These are phyloP conservation scores for Formicarius rufipectus DNA, from an alignment of 2,113 vertebrate genomes.

Conservation along the genomic window DNA sequence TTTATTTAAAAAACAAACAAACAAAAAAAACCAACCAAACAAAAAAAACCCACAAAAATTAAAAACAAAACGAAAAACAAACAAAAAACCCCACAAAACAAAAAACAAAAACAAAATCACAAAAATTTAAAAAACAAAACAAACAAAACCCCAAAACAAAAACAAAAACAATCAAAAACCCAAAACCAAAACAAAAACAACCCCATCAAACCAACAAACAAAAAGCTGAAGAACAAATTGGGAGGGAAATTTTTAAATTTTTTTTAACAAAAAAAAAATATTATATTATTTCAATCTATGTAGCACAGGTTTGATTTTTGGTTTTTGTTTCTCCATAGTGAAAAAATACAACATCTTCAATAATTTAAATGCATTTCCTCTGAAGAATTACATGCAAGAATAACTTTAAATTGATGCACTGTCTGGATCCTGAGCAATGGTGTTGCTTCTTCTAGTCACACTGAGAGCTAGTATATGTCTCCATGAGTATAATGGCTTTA, in stretches of 20 bases:
- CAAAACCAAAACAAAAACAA: too few species aligned
- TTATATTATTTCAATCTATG: neutral
- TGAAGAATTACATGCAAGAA: neutral
- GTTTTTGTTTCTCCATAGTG: neutral
- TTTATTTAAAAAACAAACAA: neutral
- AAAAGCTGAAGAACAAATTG: neutral
- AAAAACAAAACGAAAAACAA: too few species aligned
- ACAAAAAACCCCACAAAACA: too few species aligned
- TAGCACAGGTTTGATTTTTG: neutral
- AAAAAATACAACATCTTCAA: neutral
- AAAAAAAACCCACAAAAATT: too few species aligned
- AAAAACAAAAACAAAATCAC: neutral
- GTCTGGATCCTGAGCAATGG: neutral
- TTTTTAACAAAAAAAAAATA: neutral
- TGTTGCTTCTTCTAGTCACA: neutral
- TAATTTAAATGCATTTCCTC: neutral
- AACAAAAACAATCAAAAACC: too few species aligned
- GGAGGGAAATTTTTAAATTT: neutral
- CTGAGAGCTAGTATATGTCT: constrained; percentile 18
- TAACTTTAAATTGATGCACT: neutral
- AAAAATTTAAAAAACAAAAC: too few species aligned
- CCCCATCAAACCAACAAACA: too few species aligned
- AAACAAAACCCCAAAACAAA: too few species aligned
- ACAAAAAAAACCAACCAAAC: too few species aligned
- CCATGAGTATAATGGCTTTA: constrained; percentile 15